Evolutionary conservation across 2,888 invertebrate genomes (phyloP).

Genomic region (Meteorus colon): DNA sequence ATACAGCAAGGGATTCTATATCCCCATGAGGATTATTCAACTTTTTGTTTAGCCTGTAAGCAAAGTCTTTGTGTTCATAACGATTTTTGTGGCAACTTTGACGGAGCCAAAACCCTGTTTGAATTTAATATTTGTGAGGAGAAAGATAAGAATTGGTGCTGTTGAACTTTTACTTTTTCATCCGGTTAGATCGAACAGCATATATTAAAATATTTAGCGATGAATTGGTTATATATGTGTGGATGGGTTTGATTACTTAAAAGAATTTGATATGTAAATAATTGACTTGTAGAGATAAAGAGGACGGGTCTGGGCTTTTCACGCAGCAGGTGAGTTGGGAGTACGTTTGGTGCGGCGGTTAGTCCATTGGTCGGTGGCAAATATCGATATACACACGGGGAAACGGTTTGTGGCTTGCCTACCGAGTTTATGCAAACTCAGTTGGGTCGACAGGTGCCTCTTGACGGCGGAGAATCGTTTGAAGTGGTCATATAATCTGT

Average conservation of each 20-base stretch:
- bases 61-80: slow-evolving; percentile 9
- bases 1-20: slow-evolving; percentile 4
- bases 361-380: slow-evolving; percentile 50
- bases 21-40: slow-evolving; percentile 29
- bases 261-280: neutral
- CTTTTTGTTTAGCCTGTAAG: slow-evolving; percentile 17
- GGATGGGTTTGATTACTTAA: neutral
- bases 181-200: too few species aligned
- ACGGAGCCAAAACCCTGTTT: neutral
- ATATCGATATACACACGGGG: slow-evolving; percentile 47
- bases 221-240: neutral
- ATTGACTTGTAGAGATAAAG: neutral
- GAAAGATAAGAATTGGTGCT: neutral
- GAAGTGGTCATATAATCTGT: slow-evolving; percentile 54
- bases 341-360: slow-evolving; percentile 38
- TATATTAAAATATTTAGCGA: neutral
- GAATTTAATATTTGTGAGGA: neutral
- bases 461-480: slow-evolving; percentile 50
- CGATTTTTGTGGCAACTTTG: neutral
- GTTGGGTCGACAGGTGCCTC: slow-evolving; percentile 53
- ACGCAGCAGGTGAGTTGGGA: slow-evolving; percentile 41
- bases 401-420: slow-evolving; percentile 47
- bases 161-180: too few species aligned
- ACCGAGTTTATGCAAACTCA: slow-evolving; percentile 51
- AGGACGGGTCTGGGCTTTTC: neutral